A percentile compares a stretch with the other conserved stretches of the same genome.
phyloP scores from a whole-genome alignment of 2,888 invertebrate genomes.

The Temnothorax rugatulus region DNA sequence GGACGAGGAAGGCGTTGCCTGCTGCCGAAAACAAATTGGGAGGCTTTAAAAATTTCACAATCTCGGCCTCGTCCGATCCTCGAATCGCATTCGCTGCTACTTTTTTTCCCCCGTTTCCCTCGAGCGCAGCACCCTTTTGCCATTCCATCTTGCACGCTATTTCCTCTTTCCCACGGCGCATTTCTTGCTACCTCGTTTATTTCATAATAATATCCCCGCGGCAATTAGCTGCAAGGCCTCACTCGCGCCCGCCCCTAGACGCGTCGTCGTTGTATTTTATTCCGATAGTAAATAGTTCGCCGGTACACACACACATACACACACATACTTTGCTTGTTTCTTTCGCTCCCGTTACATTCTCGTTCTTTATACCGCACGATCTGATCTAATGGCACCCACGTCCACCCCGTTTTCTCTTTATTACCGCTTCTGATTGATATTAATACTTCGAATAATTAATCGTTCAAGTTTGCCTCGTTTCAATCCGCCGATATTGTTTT shows the following conservation, averaged over 20 bases:
- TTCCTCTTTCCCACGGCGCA: not conserved
- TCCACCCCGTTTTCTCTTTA: not conserved
- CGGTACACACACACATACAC: not conserved
- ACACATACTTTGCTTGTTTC: not conserved
- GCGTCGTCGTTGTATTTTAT: constrained; percentile 27
- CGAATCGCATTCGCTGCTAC: not conserved
- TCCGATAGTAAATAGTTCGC: constrained; percentile 23
- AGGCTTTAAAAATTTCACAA: constrained; percentile 63
- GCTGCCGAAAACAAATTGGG: constrained; percentile 61
- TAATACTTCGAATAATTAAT: constrained; percentile 50
- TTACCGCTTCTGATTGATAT: constrained; percentile 36
- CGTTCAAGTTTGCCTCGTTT: constrained; percentile 46
- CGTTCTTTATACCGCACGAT: constrained; percentile 26
- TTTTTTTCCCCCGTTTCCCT: not conserved
- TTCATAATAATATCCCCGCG: constrained; percentile 27
- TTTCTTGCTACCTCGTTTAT: constrained; percentile 27
- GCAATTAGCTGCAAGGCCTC: constrained; percentile 34
- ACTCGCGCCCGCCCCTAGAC: not conserved
- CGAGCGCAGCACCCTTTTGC: not conserved
- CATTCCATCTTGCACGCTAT: not conserved
- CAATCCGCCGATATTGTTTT: constrained; percentile 35
- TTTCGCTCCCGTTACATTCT: constrained; percentile 3
- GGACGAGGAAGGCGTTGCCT: constrained; percentile 46
- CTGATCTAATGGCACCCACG: constrained; percentile 21
- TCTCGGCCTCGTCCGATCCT: not conserved